These are phyloP conservation scores for Cosmia pyralina DNA, from an alignment of 2,888 invertebrate genomes.

Conservation along the genomic window DNA sequence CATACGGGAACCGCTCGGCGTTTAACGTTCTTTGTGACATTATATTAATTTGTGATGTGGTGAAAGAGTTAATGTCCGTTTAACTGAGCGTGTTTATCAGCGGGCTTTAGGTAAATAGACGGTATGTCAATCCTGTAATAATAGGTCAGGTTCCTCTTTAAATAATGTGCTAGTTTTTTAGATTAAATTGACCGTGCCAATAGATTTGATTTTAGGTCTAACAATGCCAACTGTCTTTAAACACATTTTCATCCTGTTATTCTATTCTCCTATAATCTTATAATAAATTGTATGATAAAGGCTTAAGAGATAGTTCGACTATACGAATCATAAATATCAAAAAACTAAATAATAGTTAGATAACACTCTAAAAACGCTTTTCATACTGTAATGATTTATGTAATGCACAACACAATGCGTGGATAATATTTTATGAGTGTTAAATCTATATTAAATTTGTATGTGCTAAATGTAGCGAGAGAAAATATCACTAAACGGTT, in stretches of 20 bases:
- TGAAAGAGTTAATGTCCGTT: conserved; percentile 70
- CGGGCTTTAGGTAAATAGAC: conserved; percentile 30
- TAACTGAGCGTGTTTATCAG: conserved; percentile 55
- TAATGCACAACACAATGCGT: conserved; percentile 55
- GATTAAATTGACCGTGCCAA: not conserved
- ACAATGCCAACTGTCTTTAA: not conserved
- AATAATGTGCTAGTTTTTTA: not conserved
- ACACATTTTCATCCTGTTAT: conserved; percentile 6
- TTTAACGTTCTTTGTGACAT: conserved; percentile 74
- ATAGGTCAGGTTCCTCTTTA: conserved; percentile 3
- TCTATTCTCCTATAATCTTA: not conserved
- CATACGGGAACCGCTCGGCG: conserved; percentile 74
- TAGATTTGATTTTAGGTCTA: not conserved
- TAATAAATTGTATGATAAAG: not conserved
- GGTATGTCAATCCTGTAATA: not conserved
- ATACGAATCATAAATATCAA: conserved; percentile 8
- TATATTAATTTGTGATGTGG: conserved; percentile 76
- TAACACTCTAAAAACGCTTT: conserved; percentile 31
- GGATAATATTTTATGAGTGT: conserved; percentile 58
- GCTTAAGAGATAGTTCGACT: conserved; percentile 4
- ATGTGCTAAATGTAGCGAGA: conserved; percentile 59
- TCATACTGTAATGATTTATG: conserved; percentile 42
- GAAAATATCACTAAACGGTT: conserved; percentile 58
- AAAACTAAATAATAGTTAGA: conserved; percentile 7
- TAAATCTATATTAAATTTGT: conserved; percentile 62